phyloP scores from a whole-genome alignment of 2,113 vertebrate genomes.

The Nymphicus hollandicus region DNA sequence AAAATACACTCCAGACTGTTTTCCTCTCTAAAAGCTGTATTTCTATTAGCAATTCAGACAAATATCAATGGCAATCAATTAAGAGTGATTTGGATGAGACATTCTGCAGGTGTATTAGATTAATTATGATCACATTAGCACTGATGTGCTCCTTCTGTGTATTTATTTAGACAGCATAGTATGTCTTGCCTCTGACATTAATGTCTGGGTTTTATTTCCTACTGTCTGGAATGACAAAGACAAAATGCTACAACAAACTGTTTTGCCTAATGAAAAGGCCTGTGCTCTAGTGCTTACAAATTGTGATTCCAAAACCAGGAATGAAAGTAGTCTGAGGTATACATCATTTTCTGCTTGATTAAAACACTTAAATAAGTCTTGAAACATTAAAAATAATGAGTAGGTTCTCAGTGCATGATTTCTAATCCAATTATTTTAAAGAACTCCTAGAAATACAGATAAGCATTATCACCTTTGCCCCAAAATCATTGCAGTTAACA shows the following conservation, averaged over 20 bases:
- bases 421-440: slow-evolving; percentile 64
- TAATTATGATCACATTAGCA: slow-evolving; percentile 36
- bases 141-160: slow-evolving; percentile 15
- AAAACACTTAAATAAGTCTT: slow-evolving; percentile 47
- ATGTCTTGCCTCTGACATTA: not conserved
- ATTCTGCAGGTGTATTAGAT: slow-evolving; percentile 41
- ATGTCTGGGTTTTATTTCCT: not conserved
- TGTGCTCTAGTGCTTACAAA: not conserved
- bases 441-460: slow-evolving; percentile 17
- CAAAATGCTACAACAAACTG: slow-evolving; percentile 1
- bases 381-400: slow-evolving; percentile 54
- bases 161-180: slow-evolving; percentile 25
- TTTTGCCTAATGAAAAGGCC: slow-evolving; percentile 33
- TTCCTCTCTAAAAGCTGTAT: not conserved
- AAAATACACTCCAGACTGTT: not conserved
- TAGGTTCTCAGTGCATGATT: slow-evolving; percentile 22
- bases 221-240: not conserved
- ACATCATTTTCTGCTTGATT: slow-evolving; percentile 54
- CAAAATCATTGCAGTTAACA: not conserved
- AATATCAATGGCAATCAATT: slow-evolving; percentile 47
- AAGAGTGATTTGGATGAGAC: slow-evolving; percentile 1
- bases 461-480: slow-evolving; percentile 35
- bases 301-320: slow-evolving; percentile 11
- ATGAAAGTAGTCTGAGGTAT: not conserved
- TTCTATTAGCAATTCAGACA: not conserved